A percentile compares a stretch with the other conserved stretches of the same genome.
Evolutionary conservation across 2,888 invertebrate species (phyloP).

Genomic region (Thera obeliscata): DNA sequence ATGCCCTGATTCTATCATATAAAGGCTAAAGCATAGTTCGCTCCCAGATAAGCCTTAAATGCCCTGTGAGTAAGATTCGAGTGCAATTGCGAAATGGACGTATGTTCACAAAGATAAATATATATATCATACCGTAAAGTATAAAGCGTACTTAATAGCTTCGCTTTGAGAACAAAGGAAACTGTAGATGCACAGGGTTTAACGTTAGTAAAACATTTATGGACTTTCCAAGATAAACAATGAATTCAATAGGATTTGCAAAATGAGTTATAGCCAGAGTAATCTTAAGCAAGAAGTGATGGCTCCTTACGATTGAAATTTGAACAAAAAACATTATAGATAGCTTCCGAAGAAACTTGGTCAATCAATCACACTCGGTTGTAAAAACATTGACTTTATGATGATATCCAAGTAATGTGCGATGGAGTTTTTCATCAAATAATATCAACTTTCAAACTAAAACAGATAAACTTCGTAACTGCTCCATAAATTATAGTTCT

Average conservation of each 20-base stretch:
- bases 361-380: conserved; percentile 49
- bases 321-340: conserved; percentile 23
- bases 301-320: conserved; percentile 9
- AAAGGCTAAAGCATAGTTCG: conserved; percentile 49
- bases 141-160: conserved; percentile 10
- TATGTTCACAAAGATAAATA: conserved; percentile 15
- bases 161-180: conserved; percentile 29
- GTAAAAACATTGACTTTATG: conserved; percentile 44
- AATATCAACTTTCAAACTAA: conserved; percentile 46
- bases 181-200: conserved; percentile 11
- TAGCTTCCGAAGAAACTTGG: conserved; percentile 34
- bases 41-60: conserved; percentile 54
- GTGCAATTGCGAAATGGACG: conserved; percentile 20
- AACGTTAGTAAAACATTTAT: conserved; percentile 17
- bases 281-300: conserved; percentile 14
- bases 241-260: conserved; percentile 2
- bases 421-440: conserved; percentile 39
- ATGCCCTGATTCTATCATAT: conserved; percentile 58
- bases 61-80: conserved; percentile 22
- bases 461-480: conserved; percentile 45
- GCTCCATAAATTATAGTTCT: conserved; percentile 45
- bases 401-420: conserved; percentile 36
- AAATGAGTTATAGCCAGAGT: conserved; percentile 15
- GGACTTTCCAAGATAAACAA: conserved; percentile 14
- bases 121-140: conserved; percentile 16